A percentile compares a stretch with the other conserved stretches of the same genome.
Conservation (phyloP, 1,140 invertebrate genomes). For the Lucilia cuprina region DNA sequence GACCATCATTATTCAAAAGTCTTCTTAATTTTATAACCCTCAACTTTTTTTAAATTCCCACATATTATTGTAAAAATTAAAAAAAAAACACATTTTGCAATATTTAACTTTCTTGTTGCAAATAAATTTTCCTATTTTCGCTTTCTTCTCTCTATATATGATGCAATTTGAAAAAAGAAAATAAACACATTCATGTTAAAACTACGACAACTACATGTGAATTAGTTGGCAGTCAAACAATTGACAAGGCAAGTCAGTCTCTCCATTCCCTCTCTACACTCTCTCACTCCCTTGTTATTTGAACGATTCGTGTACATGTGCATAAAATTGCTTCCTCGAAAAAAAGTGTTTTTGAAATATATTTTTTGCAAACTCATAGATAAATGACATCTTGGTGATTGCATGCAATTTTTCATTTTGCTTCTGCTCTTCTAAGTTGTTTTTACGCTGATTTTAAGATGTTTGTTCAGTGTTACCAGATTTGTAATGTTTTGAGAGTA, state of each 20-base stretch:
- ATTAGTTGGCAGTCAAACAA: constrained; percentile 13
- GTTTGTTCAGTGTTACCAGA: too few species aligned
- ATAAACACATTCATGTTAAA: not conserved
- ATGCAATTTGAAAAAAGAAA: constrained; percentile 13
- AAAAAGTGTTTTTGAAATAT: not conserved
- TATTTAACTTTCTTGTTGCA: not conserved
- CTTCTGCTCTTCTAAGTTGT: too few species aligned
- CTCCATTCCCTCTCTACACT: not conserved
- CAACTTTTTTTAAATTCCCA: too few species aligned
- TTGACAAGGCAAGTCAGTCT: constrained; percentile 10
- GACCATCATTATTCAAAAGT: too few species aligned
- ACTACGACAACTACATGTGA: not conserved
- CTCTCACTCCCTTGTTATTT: not conserved
- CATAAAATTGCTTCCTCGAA: not conserved
- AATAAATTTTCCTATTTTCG: not conserved
- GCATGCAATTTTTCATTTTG: not conserved
- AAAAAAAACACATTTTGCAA: too few species aligned
- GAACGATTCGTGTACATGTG: not conserved
- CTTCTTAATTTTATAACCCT: too few species aligned
- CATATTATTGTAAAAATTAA: too few species aligned
- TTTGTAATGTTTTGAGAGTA: too few species aligned
- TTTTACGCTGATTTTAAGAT: too few species aligned
- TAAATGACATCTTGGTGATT: not conserved
- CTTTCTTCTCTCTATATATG: not conserved
- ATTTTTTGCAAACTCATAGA: not conserved